phyloP scores from a whole-genome alignment of 2,797 vertebrate species.

The Sebastes hubbsi region DNA sequence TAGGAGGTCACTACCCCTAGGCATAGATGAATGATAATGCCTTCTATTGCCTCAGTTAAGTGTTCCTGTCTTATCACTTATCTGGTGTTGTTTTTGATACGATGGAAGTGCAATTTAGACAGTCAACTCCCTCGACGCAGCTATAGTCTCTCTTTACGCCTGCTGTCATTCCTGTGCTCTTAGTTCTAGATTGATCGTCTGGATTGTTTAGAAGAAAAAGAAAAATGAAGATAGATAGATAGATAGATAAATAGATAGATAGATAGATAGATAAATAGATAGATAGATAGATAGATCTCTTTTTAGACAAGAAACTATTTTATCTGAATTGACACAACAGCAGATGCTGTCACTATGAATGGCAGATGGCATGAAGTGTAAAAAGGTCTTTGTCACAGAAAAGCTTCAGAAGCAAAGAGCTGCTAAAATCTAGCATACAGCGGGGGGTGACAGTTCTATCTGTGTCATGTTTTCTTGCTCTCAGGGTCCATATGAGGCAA shows the following conservation, averaged over 20 bases:
- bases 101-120: conserved; percentile 44
- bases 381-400: conserved; percentile 1
- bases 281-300: background rate
- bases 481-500: conserved; percentile 3
- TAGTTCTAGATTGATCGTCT: conserved; percentile 21
- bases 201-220: background rate
- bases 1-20: conserved; percentile 58
- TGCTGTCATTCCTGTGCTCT: background rate
- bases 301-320: too few species aligned
- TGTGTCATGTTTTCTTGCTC: background rate
- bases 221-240: background rate
- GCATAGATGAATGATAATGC: conserved; percentile 67
- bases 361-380: background rate
- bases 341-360: background rate
- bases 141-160: conserved; percentile 1
- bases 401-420: background rate
- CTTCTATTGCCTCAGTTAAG: conserved; percentile 59
- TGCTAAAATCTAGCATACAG: background rate
- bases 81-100: conserved; percentile 56
- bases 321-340: background rate
- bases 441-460: background rate
- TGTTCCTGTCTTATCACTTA: conserved; percentile 62
- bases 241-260: background rate
- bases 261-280: conserved; percentile 18
- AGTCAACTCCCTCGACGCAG: conserved; percentile 10